Evolutionary conservation across 2,113 vertebrate genomes (phyloP).

Genomic region (Nerophis lumbriciformis): DNA sequence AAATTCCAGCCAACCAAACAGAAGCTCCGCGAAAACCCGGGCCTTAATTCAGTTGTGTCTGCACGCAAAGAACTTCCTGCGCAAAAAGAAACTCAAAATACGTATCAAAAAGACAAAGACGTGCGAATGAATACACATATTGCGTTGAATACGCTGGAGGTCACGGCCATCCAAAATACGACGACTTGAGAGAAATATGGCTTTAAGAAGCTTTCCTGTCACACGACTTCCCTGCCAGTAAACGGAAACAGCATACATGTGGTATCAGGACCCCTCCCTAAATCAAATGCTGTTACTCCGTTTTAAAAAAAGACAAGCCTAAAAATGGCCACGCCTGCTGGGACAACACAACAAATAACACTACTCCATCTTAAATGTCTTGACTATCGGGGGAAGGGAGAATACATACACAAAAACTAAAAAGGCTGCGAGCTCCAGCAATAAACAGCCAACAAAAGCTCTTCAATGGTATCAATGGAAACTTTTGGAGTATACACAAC

Average conservation of each 20-base stretch:
- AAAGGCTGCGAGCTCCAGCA: slow-evolving; percentile 36
- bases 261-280: background rate
- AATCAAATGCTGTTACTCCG: no score
- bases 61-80: no score
- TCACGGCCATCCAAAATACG: background rate
- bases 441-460: slow-evolving; percentile 28
- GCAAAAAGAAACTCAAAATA: no score
- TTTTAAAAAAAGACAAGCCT: no score
- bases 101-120: slow-evolving; percentile 31
- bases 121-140: background rate
- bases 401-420: slow-evolving; percentile 26
- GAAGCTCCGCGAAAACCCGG: slow-evolving; percentile 5
- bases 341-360: background rate
- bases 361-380: slow-evolving; percentile 18
- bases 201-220: slow-evolving; percentile 63
- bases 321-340: no score
- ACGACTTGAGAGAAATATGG: slow-evolving; percentile 68
- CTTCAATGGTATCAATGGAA: slow-evolving; percentile 24
- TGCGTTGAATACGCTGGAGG: background rate
- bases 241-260: slow-evolving; percentile 29
- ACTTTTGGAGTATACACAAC: slow-evolving; percentile 52
- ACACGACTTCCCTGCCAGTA: slow-evolving; percentile 49
- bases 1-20: slow-evolving; percentile 40
- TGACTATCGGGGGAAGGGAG: slow-evolving; percentile 38
- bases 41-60: no score